Percentiles rank a stretch among this genome's conserved stretches.
These are phyloP conservation scores for Lindbergichthys nudifrons DNA, from an alignment of 2,797 vertebrate genomes.

Conservation along the genomic window DNA sequence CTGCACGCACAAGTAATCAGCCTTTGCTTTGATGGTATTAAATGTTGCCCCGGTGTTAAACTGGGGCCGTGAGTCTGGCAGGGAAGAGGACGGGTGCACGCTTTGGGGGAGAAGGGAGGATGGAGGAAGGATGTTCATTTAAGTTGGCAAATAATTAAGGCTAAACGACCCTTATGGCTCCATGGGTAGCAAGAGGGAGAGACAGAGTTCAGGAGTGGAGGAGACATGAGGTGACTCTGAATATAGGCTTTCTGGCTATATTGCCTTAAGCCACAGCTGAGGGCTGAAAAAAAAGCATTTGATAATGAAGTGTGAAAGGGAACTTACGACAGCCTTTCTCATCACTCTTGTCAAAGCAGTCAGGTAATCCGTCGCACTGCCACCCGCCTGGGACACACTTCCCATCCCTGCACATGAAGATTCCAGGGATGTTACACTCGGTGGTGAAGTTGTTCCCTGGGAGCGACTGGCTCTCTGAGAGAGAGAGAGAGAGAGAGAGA, in stretches of 20 bases:
- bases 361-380: slow-evolving; percentile 93
- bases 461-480: slow-evolving; percentile 92
- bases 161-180: slow-evolving; percentile 49
- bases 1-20: slow-evolving; percentile 57
- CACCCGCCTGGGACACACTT: slow-evolving; percentile 92
- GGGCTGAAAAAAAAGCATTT: slow-evolving; percentile 3
- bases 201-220: slow-evolving; percentile 33
- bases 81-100: slow-evolving; percentile 3
- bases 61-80: slow-evolving; percentile 39
- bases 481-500: slow-evolving; percentile 1
- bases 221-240: slow-evolving; percentile 41
- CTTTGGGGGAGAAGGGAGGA: slow-evolving; percentile 12
- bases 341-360: slow-evolving; percentile 96
- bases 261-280: slow-evolving; percentile 6
- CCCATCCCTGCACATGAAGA: slow-evolving; percentile 96
- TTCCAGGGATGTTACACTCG: slow-evolving; percentile 96
- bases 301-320: slow-evolving; percentile 30
- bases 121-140: slow-evolving; percentile 47
- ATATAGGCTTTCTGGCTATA: slow-evolving; percentile 22
- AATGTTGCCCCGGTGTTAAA: slow-evolving; percentile 59
- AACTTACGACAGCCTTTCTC: slow-evolving; percentile 97
- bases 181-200: neutral
- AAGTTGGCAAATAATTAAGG: slow-evolving; percentile 50
- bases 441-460: slow-evolving; percentile 96
- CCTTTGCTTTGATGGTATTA: slow-evolving; percentile 75